phyloP scores from a whole-genome alignment of 2,888 invertebrate species.

The Slavum lentiscoides region DNA sequence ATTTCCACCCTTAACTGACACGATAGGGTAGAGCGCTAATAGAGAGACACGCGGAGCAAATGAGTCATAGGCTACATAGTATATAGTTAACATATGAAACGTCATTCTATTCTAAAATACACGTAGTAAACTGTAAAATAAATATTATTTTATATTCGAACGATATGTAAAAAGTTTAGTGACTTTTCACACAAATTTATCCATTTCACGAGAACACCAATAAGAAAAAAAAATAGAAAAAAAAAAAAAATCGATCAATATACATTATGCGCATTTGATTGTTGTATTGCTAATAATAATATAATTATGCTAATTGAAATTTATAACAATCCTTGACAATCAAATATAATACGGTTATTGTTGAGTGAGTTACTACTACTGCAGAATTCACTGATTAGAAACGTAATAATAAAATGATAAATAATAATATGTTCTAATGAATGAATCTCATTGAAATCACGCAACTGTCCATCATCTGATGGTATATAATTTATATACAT shows the following conservation, averaged over 20 bases:
- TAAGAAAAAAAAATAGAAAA: too few species aligned
- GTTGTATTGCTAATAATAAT: background rate
- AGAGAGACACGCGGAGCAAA: conserved; percentile 37
- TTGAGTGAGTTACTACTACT: background rate
- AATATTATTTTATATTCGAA: background rate
- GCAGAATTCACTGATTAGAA: background rate
- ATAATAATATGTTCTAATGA: background rate
- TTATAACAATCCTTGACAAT: background rate
- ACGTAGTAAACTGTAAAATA: background rate
- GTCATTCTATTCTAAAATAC: conserved; percentile 8
- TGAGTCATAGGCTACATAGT: conserved; percentile 26
- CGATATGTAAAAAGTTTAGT: background rate
- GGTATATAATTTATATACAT: background rate
- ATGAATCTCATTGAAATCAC: background rate
- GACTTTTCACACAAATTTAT: background rate
- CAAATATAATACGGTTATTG: conserved; percentile 1
- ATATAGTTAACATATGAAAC: too few species aligned
- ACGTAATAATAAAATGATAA: conserved; percentile 5
- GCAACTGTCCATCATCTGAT: background rate
- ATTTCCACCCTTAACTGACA: conserved; percentile 23
- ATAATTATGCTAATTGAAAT: background rate
- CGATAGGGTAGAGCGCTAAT: conserved; percentile 28
- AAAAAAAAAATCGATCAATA: too few species aligned
- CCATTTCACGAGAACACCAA: background rate
- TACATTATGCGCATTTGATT: background rate